Evolutionary conservation across 2,888 invertebrate genomes (phyloP).

Genomic region (Clivina fossor): DNA sequence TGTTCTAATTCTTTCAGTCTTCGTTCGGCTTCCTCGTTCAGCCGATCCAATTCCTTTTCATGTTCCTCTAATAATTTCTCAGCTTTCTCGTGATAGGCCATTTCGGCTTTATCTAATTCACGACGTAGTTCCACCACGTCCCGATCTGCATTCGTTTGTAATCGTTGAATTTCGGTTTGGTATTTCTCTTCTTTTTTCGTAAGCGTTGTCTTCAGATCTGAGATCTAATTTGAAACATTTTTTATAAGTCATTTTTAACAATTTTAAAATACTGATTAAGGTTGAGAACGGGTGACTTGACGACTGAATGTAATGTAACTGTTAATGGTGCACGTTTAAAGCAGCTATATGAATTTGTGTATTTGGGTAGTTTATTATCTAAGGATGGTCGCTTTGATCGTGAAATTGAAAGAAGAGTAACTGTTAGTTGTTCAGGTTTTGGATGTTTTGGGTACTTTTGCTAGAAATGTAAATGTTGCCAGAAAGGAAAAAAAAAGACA

Average conservation of each 20-base stretch:
- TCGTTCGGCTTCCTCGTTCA: conserved; percentile 51
- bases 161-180: conserved; percentile 59
- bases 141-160: conserved; percentile 67
- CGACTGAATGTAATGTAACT: too few species aligned
- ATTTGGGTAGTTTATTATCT: too few species aligned
- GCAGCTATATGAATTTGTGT: too few species aligned
- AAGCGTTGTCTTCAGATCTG: conserved; percentile 65
- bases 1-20: conserved; percentile 52
- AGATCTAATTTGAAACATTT: too few species aligned
- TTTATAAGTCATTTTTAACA: conserved; percentile 44
- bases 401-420: too few species aligned
- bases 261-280: neutral
- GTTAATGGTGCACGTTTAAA: too few species aligned
- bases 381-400: too few species aligned
- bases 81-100: conserved; percentile 70
- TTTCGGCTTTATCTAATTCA: conserved; percentile 72
- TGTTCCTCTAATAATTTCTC: conserved; percentile 67
- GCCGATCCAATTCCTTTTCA: conserved; percentile 61
- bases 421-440: too few species aligned
- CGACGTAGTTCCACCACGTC: conserved; percentile 69
- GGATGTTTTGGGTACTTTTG: too few species aligned
- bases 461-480: too few species aligned
- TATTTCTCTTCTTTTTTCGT: conserved; percentile 63
- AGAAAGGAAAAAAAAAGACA: conserved; percentile 43
- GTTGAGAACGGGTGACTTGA: too few species aligned